Evolutionary conservation across 2,888 invertebrate species (phyloP).

Genomic region (Geophilus truncorum): DNA sequence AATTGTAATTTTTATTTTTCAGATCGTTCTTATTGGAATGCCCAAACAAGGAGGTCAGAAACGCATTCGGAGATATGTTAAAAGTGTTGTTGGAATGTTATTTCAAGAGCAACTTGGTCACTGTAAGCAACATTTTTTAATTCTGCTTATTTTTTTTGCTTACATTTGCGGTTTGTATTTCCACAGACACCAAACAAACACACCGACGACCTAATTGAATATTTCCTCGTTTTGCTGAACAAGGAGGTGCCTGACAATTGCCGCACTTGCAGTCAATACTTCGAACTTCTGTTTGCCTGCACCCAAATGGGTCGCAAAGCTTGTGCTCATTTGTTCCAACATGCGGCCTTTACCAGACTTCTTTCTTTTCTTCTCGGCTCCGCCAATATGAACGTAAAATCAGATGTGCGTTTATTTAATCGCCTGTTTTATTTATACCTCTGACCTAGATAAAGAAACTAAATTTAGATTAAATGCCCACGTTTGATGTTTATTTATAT

Average conservation of each 20-base stretch:
- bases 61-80: slow-evolving; percentile 46
- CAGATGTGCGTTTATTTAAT: slow-evolving; percentile 35
- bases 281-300: slow-evolving; percentile 48
- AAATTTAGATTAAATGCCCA: too few species aligned
- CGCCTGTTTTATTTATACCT: neutral
- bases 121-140: too few species aligned
- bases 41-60: slow-evolving; percentile 48
- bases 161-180: slow-evolving; percentile 30
- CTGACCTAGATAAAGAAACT: neutral
- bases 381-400: slow-evolving; percentile 38
- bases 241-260: slow-evolving; percentile 51
- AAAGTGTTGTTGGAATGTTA: slow-evolving; percentile 45
- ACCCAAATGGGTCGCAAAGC: slow-evolving; percentile 50
- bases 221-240: slow-evolving; percentile 46
- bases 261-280: slow-evolving; percentile 50
- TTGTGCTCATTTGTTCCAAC: slow-evolving; percentile 48
- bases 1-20: slow-evolving; percentile 31
- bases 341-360: slow-evolving; percentile 48
- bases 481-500: too few species aligned
- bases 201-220: slow-evolving; percentile 41
- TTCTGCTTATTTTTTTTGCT: neutral
- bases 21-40: slow-evolving; percentile 51
- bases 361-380: slow-evolving; percentile 49
- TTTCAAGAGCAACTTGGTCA: slow-evolving; percentile 43
- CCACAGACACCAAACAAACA: slow-evolving; percentile 18